A percentile compares a stretch with the other conserved stretches of the same genome.
Evolutionary conservation across 2,113 vertebrate species (phyloP).

Genomic region (Egretta garzetta): DNA sequence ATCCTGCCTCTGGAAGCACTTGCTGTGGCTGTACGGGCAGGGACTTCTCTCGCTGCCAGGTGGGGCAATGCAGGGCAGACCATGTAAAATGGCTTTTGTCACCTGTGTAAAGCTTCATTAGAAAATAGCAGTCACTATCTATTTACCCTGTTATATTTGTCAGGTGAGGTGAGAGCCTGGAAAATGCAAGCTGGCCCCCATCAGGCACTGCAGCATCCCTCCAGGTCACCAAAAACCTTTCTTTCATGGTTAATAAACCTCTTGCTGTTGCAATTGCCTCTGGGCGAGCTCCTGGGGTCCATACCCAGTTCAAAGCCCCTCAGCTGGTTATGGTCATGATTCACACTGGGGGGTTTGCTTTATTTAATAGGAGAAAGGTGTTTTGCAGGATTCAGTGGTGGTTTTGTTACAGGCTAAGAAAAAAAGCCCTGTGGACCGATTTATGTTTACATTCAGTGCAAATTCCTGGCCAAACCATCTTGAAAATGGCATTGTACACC

Average conservation of each 20-base stretch:
- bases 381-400: not conserved
- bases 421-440: not conserved
- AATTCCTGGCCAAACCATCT: not conserved
- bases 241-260: fast-evolving
- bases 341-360: not conserved
- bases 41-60: not conserved
- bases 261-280: not conserved
- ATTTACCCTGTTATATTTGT: not conserved
- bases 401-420: not conserved
- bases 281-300: not conserved
- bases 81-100: not conserved
- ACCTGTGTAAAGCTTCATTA: not conserved
- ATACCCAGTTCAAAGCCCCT: not conserved
- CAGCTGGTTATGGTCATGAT: not conserved
- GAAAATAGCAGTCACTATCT: not conserved
- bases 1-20: not conserved
- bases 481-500: not conserved
- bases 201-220: not conserved
- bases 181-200: not conserved
- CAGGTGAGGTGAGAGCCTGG: not conserved
- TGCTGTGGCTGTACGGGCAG: not conserved
- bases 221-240: not conserved
- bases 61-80: not conserved
- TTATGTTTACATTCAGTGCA: not conserved
- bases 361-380: not conserved